Evolutionary conservation across 2,113 vertebrate genomes (phyloP), one percentile per base, ranked within the genome.

Genomic region (Menidia beryllina): DNA sequence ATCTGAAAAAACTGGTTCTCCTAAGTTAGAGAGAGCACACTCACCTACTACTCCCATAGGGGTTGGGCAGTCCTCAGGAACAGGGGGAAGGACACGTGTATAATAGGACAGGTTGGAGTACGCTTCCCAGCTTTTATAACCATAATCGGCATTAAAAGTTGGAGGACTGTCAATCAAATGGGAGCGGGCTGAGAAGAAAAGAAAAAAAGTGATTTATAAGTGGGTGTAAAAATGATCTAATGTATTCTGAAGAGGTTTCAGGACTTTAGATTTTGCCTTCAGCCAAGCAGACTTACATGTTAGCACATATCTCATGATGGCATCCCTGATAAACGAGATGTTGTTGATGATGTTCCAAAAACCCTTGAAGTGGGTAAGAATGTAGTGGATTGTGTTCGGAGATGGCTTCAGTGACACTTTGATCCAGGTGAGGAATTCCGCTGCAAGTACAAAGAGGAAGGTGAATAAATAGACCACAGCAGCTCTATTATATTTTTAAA

Each of bases 11-110:
- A 93, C 93, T 10, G 90, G 93, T 93, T 92, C 66, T 85, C 64
- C 47, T 57, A 25, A 77, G 25, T 15, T 25, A 41, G 3, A 49
- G 17, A 70, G 5, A 68, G 41, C 27, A 47, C 20, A 41, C 92
- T 94, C 87, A 99, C 98, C 97, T 94, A 93, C 94, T 47, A 96
- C 94, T 87, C 98, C 98, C 96, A 98, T 95, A 0, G 97, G 96
- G 25, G 98, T 99, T 50, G 97, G 98, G 66, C 98, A 99, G 84
- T 96, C 95, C 34, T 91, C 83, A 0, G 93, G 87, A 30, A 99
- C 96, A 3, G 98, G 97, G 25, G 97, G 97, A 39, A 99, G 94
- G 15, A 86, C 91, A 73, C 97, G 94, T 0, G 97, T 96, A 4
- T 96, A 99, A 63, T 98, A 98, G 15, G 96, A 97, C 51, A 98